phyloP scores from a whole-genome alignment of 1,140 invertebrate genomes.

The Caenorhabditis latens region DNA sequence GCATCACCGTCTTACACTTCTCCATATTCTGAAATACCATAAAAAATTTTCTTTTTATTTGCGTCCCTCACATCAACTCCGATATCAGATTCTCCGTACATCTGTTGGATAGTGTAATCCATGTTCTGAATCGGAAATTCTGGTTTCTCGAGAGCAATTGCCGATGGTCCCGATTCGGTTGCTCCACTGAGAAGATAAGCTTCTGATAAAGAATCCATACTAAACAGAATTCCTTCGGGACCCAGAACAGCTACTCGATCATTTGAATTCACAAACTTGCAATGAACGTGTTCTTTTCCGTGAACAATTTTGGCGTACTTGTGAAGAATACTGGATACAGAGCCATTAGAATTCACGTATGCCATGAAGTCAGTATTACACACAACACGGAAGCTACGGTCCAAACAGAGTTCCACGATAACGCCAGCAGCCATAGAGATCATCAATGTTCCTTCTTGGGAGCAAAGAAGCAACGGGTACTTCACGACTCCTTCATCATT shows the following conservation, averaged over 20 bases:
- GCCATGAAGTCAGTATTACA: conserved; percentile 56
- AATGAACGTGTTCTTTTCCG: conserved; percentile 40
- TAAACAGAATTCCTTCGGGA: conserved; percentile 59
- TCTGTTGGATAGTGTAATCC: conserved; percentile 60
- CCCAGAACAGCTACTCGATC: conserved; percentile 61
- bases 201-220: conserved; percentile 60
- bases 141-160: conserved; percentile 55
- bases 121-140: conserved; percentile 53
- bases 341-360: conserved; percentile 42
- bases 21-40: conserved; percentile 23
- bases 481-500: conserved; percentile 4
- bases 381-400: conserved; percentile 61
- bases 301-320: conserved; percentile 57
- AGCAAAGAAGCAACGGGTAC: conserved; percentile 60
- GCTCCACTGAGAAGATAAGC: conserved; percentile 54
- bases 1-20: conserved; percentile 3
- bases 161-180: conserved; percentile 46
- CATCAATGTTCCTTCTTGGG: conserved; percentile 57
- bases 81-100: conserved; percentile 59
- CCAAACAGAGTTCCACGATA: conserved; percentile 55
- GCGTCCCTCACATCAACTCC: neutral
- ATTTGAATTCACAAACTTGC: conserved; percentile 40
- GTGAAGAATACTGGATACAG: conserved; percentile 57
- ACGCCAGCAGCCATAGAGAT: conserved; percentile 46
- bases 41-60: neutral